Evolutionary conservation across 1,140 invertebrate genomes (phyloP).

Genomic region (Sarcophaga bullata): DNA sequence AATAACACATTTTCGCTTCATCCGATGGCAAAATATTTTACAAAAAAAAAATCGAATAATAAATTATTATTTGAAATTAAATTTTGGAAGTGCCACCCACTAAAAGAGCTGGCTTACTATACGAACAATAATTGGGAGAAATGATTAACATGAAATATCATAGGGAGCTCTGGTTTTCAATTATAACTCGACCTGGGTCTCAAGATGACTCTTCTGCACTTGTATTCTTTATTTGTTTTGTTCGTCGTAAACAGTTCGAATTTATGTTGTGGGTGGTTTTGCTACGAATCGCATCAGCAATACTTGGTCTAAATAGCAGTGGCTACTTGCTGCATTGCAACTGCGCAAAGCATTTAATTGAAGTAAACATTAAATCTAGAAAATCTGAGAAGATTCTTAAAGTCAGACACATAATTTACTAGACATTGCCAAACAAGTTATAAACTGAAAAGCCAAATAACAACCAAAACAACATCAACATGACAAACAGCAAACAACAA

Average conservation of each 20-base stretch:
- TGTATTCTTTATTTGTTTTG: not conserved
- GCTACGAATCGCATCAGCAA: not conserved
- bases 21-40: too few species aligned
- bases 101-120: not conserved
- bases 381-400: constrained; percentile 44
- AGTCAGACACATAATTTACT: constrained; percentile 58
- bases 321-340: not conserved
- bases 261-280: not conserved
- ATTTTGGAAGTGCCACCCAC: not conserved
- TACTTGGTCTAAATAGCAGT: not conserved
- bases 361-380: constrained; percentile 14
- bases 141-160: not conserved
- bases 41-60: too few species aligned
- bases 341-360: constrained; percentile 14
- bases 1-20: too few species aligned
- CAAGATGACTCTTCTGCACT: constrained; percentile 34
- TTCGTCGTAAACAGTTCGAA: not conserved
- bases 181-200: constrained; percentile 61
- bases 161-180: constrained; percentile 28
- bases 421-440: constrained; percentile 53
- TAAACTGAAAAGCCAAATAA: constrained; percentile 53
- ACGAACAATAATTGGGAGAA: not conserved
- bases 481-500: constrained; percentile 27
- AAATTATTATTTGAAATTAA: not conserved
- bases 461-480: constrained; percentile 46